Evolutionary conservation across 2,113 vertebrate species (phyloP).

Genomic region (Trogon melanurus): DNA sequence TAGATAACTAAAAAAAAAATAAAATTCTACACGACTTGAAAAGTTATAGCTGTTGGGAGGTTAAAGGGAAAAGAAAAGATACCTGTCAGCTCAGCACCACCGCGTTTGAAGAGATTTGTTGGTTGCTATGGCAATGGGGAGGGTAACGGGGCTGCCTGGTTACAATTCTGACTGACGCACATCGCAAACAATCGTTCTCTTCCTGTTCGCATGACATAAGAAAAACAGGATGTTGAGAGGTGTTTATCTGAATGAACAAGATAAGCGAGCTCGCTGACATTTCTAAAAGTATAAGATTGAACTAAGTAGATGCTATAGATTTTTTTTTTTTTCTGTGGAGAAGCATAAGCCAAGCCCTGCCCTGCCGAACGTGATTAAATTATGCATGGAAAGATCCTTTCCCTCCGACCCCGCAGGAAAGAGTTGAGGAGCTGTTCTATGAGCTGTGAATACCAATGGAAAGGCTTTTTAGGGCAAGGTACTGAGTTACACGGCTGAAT

Average conservation of each 20-base stretch:
- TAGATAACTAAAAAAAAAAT: neutral
- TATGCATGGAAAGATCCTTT: slow-evolving; percentile 10
- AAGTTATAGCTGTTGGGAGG: neutral
- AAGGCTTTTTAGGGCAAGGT: neutral
- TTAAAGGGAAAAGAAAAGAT: neutral
- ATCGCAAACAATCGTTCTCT: slow-evolving; percentile 65
- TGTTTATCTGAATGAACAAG: slow-evolving; percentile 61
- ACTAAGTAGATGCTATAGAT: neutral
- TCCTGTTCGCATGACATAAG: slow-evolving; percentile 70
- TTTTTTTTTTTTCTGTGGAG: neutral
- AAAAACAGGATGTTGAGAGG: slow-evolving; percentile 73
- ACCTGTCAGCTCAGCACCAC: slow-evolving; percentile 3
- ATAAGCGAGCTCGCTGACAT: slow-evolving; percentile 48
- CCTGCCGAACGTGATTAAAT: neutral
- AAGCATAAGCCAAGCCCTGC: neutral
- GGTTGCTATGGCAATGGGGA: slow-evolving; percentile 43
- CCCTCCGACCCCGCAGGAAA: neutral
- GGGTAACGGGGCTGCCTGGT: slow-evolving; percentile 33
- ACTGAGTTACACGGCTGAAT: neutral
- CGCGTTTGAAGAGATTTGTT: neutral
- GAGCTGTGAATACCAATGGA: slow-evolving; percentile 51
- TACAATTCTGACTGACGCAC: slow-evolving; percentile 64
- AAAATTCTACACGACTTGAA: neutral
- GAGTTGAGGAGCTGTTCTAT: neutral
- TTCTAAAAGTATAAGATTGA: neutral